Evolutionary conservation across 1,140 invertebrate genomes (phyloP), one percentile per base, ranked within the genome.

Genomic region (Hyphantria cunea): DNA sequence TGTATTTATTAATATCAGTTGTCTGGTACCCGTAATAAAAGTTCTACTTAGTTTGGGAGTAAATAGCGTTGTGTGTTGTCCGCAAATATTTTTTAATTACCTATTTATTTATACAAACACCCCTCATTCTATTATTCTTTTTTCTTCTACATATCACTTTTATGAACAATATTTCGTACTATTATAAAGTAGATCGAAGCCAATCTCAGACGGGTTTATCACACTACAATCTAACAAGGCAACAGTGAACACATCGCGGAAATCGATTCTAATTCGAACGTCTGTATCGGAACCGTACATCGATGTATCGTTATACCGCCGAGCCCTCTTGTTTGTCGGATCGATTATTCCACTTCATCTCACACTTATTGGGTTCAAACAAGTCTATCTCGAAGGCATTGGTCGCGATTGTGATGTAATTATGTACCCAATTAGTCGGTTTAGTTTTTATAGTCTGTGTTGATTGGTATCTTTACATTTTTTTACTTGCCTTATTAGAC

Each of bases 341-440:
- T 84, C 82, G 85, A 88, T 88, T 88, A 88, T 88, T 86, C 82
- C 84, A 70, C 84, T 84, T 84, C 85, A 85, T 84, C 78, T 82
- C 66, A 77, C 76, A 64, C 65, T 81, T 88, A 86, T 88, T 88
- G 82, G 80, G 73, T 80, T 78, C 77, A 84, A 83, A 79, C 72
- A 76, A 49, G 37, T 50, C 33, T 50, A 65, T 77, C 72, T 70
- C 67, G 66, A 70, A 72, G 33, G 47, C 56, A 59, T 50, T 31
- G 56, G 45, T 59, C 33, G 50, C 25, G 39, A 60, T 51, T 60
- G 44, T 59, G 13, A 39, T 5, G 33, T 37, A 45, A 47, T 44
- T 48, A 32, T 47, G 17, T 25, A 25, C 32, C 5, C 37, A 49
- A 49, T 59, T 48, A 48, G 14, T 15, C 8, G 10, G 42, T 17